A percentile compares a stretch with the other conserved stretches of the same genome.
These are phyloP conservation scores for Globodera ellingtonae DNA, from an alignment of 1,140 invertebrate genomes.

Conservation along the genomic window DNA sequence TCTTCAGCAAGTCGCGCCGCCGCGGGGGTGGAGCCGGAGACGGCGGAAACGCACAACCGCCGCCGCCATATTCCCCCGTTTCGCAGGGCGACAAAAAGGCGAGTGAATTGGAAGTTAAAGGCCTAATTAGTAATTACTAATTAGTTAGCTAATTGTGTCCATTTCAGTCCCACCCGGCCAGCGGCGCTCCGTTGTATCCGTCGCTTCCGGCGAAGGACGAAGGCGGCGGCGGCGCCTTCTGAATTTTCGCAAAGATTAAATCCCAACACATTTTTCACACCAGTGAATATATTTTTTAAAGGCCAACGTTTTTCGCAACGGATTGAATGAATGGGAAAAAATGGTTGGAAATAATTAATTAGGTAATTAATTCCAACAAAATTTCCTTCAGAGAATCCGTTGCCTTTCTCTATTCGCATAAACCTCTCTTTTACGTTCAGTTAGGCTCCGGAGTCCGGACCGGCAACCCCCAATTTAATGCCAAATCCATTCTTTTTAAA, in stretches of 20 bases:
- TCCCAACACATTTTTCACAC: neutral
- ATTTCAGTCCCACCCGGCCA: neutral
- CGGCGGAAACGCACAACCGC: neutral
- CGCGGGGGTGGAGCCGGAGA: neutral
- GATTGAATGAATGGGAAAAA: neutral
- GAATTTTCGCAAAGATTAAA: neutral
- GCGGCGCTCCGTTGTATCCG: constrained; percentile 9
- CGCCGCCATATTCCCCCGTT: neutral
- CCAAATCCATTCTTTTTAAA: no score
- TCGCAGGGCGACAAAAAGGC: constrained; percentile 13
- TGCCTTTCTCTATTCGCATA: no score
- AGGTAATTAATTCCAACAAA: no score
- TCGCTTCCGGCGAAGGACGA: constrained; percentile 28
- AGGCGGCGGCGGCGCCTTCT: constrained; percentile 31
- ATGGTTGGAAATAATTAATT: no score
- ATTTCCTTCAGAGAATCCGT: no score
- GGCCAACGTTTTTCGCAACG: neutral
- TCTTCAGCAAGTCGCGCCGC: neutral
- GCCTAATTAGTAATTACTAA: neutral
- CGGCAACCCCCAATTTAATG: no score
- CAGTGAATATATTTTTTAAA: neutral
- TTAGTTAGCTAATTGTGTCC: neutral
- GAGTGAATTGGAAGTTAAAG: neutral
- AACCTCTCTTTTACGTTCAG: no score
- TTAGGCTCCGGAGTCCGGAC: no score